These are phyloP conservation scores for Leptinotarsa peninsularis DNA, from an alignment of 2,888 invertebrate genomes.

Conservation along the genomic window DNA sequence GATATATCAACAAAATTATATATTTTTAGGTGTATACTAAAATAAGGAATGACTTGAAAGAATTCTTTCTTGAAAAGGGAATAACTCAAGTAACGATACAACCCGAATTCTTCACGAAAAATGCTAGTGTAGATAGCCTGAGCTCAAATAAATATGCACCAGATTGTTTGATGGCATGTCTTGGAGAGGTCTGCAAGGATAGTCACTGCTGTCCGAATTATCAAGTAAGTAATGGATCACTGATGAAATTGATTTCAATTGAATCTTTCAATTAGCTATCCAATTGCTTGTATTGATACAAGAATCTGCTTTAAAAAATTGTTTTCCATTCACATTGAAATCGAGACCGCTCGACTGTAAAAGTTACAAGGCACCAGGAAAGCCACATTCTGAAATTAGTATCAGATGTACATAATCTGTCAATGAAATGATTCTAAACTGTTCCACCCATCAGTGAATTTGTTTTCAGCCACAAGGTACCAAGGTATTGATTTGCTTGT, in stretches of 20 bases:
- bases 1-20: background rate
- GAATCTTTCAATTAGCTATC: background rate
- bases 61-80: conserved; percentile 83
- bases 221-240: conserved; percentile 41
- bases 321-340: no score
- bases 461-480: no score
- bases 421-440: no score
- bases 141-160: conserved; percentile 53
- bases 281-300: background rate
- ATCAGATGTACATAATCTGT: no score
- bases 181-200: conserved; percentile 62
- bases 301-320: background rate
- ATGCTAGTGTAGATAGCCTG: conserved; percentile 55
- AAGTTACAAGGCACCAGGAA: no score
- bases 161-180: conserved; percentile 66
- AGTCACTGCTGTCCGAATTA: conserved; percentile 65
- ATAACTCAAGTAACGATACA: conserved; percentile 88
- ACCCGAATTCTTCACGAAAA: conserved; percentile 77
- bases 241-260: background rate
- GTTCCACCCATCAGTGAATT: no score
- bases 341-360: no score
- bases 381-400: no score
- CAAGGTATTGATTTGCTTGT: no score
- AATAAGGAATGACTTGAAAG: conserved; percentile 74
- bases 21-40: conserved; percentile 68